Base-by-base conservation (phyloP, 1,140 invertebrate genomes). In the Sitobion miscanthi region DNA sequence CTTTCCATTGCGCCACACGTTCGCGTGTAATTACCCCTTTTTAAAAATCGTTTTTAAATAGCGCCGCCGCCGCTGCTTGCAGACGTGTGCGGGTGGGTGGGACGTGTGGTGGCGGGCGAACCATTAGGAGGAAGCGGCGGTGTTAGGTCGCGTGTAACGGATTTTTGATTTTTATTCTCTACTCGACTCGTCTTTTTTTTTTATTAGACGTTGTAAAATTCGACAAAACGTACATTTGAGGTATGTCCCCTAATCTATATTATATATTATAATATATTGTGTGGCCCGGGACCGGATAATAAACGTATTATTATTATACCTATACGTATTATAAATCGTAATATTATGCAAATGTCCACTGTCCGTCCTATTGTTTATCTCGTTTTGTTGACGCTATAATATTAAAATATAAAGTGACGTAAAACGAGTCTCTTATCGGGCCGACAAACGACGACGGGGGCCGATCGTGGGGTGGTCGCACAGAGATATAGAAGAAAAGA, bases 11-110 rank as follows among this genome's bases (percentile, higher is more conserved):
- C 42, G 90, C 91, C 91, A 93, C 91, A 93, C 91, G 82, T 93
- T 93, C 49, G 85, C 49, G 82, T 93, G 20, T 93, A 93, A 93
- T 93, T 93, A 86, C 82, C 91, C 82, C 35, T 57, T 93, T 90
- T 93, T 93, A 57, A 54, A 92, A 93, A 85, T 93, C 47, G 82
- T 93, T 93, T 93, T 93, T 93, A 93, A 92, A 86, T 86, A 93
- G 35, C 91, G n/a, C 35, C 17, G 62, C 7, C 45, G 25, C 38
- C 38, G 38, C 38, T 38, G 38, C 47, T 49, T 21, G 47, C 25
- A 6, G 86, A n/a, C 30, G 45, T 20, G 30, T n/a, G 8, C 62
- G 21, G 42, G 42, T 8, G 23, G 57, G 1, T 20, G 77, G 4
- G 77, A 35, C 35, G 14, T 21, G n/a, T 38, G 35, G 77, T 23